Conservation (phyloP, 2,797 vertebrate genomes). For the Nyctibius grandis region DNA sequence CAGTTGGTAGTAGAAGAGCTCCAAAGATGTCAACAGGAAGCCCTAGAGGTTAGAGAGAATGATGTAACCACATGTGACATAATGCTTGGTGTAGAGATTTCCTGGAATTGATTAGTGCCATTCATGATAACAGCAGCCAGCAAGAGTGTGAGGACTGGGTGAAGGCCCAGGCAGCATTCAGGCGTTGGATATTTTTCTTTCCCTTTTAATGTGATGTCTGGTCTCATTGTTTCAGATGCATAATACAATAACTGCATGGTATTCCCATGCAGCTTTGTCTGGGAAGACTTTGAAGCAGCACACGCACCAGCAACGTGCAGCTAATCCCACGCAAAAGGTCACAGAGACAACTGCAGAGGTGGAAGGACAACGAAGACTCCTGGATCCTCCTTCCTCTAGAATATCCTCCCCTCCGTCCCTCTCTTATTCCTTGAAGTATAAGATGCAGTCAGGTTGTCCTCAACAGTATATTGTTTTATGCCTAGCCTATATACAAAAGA, state of each 20-base stretch:
- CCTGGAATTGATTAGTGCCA: constrained; percentile 55
- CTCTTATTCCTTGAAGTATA: background rate
- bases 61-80: constrained; percentile 53
- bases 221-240: background rate
- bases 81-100: constrained; percentile 42
- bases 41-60: constrained; percentile 48
- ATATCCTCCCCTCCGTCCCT: background rate
- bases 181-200: background rate
- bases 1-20: constrained; percentile 31
- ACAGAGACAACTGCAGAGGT: background rate
- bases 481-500: background rate
- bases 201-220: background rate
- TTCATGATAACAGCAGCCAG: constrained; percentile 51
- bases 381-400: background rate
- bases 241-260: background rate
- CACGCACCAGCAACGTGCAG: background rate
- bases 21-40: constrained; percentile 55
- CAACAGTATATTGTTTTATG: background rate
- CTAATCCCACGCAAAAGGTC: background rate
- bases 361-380: background rate
- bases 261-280: background rate
- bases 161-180: constrained; percentile 39
- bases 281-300: background rate
- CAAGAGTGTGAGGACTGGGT: constrained; percentile 9
- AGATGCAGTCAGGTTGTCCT: background rate